Evolutionary conservation across 2,797 vertebrate genomes (phyloP).

Genomic region (Taeniopygia guttata): DNA sequence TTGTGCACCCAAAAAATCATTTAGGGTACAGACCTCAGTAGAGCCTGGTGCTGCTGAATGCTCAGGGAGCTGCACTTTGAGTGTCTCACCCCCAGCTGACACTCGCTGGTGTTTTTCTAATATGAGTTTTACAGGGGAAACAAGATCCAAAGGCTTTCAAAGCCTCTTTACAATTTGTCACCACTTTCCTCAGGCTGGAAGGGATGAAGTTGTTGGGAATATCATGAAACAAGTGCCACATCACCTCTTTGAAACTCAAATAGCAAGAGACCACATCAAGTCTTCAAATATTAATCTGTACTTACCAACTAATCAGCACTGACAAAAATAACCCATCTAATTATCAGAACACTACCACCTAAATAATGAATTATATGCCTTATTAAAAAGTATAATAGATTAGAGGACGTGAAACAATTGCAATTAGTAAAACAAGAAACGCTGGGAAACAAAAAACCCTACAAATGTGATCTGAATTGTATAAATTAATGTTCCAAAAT

Average conservation of each 20-base stretch:
- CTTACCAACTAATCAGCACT: conserved; percentile 62
- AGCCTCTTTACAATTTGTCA: background rate
- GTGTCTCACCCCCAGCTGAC: background rate
- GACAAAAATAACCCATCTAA: conserved; percentile 63
- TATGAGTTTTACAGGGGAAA: background rate
- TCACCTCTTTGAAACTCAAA: conserved; percentile 33
- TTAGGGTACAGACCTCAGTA: rapidly evolving
- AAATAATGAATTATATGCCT: conserved; percentile 60
- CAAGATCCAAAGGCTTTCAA: background rate
- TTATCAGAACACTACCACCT: conserved; percentile 51
- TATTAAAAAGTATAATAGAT: conserved; percentile 66
- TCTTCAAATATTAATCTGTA: conserved; percentile 53
- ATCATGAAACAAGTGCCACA: background rate
- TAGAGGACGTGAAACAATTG: conserved; percentile 45
- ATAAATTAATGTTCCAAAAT: background rate
- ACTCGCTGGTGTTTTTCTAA: rapidly evolving
- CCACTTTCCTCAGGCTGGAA: background rate
- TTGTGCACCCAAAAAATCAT: background rate
- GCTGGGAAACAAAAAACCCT: conserved; percentile 10
- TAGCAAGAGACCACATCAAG: conserved; percentile 6
- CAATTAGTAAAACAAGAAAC: conserved; percentile 52
- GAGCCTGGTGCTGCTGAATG: rapidly evolving
- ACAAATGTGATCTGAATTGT: background rate
- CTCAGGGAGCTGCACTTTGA: background rate
- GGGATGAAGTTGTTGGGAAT: background rate